These are phyloP conservation scores for Himalopsyche japonica DNA, from an alignment of 2,888 invertebrate genomes.

Conservation along the genomic window DNA sequence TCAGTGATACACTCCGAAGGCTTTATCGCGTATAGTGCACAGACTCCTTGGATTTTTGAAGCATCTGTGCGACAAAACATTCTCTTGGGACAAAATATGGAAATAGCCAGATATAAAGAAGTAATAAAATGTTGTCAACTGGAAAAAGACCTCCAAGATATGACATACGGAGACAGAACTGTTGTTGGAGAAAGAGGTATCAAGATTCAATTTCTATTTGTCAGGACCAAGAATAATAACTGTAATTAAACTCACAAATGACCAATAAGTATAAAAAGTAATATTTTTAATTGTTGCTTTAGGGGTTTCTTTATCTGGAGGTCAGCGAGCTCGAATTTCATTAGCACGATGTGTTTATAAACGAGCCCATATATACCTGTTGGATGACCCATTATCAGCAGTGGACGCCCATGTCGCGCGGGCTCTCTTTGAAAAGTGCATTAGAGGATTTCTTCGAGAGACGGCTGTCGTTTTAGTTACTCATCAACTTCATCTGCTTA, in stretches of 20 bases:
- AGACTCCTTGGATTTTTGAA: conserved; percentile 70
- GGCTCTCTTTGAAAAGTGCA: conserved; percentile 50
- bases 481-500: conserved; percentile 67
- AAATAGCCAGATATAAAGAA: conserved; percentile 59
- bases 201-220: no score
- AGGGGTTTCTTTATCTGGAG: conserved; percentile 69
- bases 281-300: neutral
- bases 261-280: neutral
- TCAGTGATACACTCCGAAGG: conserved; percentile 53
- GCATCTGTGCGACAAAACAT: conserved; percentile 74
- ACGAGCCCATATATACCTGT: conserved; percentile 64
- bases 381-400: conserved; percentile 66
- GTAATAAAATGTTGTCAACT: conserved; percentile 64
- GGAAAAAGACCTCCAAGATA: conserved; percentile 62
- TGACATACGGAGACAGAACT: conserved; percentile 68
- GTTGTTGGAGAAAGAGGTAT: conserved; percentile 69
- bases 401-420: conserved; percentile 68
- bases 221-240: neutral
- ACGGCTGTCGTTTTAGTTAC: conserved; percentile 65
- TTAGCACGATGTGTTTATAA: conserved; percentile 63
- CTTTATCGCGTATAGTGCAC: conserved; percentile 62
- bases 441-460: conserved; percentile 58
- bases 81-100: conserved; percentile 68
- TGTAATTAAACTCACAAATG: neutral
- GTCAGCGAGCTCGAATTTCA: conserved; percentile 66